Base-by-base conservation (phyloP, 2,113 vertebrate species). In the Delphinapterus leucas region DNA sequence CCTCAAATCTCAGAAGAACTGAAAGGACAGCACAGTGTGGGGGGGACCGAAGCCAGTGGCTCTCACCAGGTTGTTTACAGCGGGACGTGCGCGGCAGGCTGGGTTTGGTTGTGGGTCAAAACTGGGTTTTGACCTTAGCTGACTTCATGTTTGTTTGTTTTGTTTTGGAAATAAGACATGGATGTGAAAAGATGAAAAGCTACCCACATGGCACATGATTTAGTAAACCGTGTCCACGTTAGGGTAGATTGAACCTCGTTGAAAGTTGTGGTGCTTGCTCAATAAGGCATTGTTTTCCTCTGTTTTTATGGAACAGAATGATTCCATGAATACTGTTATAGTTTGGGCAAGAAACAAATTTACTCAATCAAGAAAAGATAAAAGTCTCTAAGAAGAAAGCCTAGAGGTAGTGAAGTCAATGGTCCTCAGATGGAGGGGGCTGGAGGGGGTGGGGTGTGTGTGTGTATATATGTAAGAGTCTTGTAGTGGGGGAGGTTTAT, bases 81-180 rank as follows among this genome's bases (percentile, higher is more conserved):
- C 1, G 36, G 49, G 28, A 17, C 5, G 1, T 25, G 6, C 4
- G 1, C 44, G 38, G 28, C 7, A 0, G 0, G 13, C 38, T 18
- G 13, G 4, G 2, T 20, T 63, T 58, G 47, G 9, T 49, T 47
- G 6, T 61, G 25, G 49, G 77, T 3, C 44, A 44, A 11, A 77
- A 41, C 23, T 8, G 41, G 38, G 17, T 63, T 60, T 87, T 73
- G 18, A 36, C n/a, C 53, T 33, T 90, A 31, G 20, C 58, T 81
- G 74, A 41, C 20, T 49, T 41, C 41, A 20, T 15, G 15, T 83
- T 41, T 21, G 18, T 74, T 41, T 73, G 26, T 84, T 84, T 81
- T 85, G 18, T 84, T 87, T 87, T 65, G n/a, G 73, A 82, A 80
- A 58, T 44, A 85, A 93, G 61, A 96, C 26, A 31, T 44, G 6